Conservation (phyloP, 2,888 invertebrate genomes). For the Scaptomyza polygonia region DNA sequence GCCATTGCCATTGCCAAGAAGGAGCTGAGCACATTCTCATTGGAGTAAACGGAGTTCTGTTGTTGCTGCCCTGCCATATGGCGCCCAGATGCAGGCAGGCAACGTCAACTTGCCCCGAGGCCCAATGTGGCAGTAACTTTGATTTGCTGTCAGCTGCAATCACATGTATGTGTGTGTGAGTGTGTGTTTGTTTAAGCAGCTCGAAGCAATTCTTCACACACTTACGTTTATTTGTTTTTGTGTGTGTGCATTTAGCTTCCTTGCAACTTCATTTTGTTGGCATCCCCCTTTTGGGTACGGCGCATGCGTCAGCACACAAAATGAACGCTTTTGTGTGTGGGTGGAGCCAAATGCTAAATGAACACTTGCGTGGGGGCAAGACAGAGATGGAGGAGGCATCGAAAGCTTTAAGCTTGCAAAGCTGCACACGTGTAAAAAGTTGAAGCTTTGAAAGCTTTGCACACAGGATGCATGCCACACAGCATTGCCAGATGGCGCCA, state of each 20-base stretch:
- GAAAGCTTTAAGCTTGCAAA: conserved; percentile 60
- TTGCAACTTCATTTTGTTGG: conserved; percentile 75
- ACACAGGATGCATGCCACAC: conserved; percentile 60
- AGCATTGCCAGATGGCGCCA: conserved; percentile 60
- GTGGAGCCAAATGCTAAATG: conserved; percentile 72
- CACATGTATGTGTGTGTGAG: conserved; percentile 9
- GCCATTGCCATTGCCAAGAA: conserved; percentile 25
- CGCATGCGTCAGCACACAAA: conserved; percentile 65
- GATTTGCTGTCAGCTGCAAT: conserved; percentile 62
- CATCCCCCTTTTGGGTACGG: conserved; percentile 61
- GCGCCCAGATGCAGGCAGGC: conserved; percentile 35
- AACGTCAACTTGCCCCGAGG: conserved; percentile 37
- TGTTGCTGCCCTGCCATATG: conserved; percentile 47
- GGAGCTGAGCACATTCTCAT: conserved; percentile 66
- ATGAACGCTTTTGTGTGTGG: conserved; percentile 70
- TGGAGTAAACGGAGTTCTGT: conserved; percentile 47
- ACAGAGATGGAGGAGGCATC: conserved; percentile 2
- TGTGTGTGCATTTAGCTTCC: conserved; percentile 42
- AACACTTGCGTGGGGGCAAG: conserved; percentile 28
- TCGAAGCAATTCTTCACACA: conserved; percentile 15
- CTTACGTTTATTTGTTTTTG: not conserved
- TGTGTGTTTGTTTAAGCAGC: conserved; percentile 8
- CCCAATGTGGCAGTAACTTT: conserved; percentile 51
- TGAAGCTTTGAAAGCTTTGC: conserved; percentile 36
- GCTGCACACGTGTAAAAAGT: conserved; percentile 33